Base-by-base conservation (phyloP, 2,797 vertebrate genomes). In the Pogonophryne albipinna region DNA sequence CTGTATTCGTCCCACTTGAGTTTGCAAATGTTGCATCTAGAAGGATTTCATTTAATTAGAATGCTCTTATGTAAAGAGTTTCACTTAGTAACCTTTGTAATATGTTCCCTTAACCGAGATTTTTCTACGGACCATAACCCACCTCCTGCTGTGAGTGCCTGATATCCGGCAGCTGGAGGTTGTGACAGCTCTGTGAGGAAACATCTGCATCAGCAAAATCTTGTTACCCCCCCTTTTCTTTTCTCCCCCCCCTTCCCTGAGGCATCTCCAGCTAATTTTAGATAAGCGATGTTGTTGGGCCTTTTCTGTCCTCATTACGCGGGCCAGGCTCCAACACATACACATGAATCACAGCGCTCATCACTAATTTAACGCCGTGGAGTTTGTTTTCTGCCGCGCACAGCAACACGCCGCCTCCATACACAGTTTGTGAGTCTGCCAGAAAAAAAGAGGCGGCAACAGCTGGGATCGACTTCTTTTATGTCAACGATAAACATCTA, bases 181-280 rank as follows among this genome's bases (percentile, higher is more conserved):
- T 73, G 67, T 62, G 80, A 80, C 84, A 71, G 58, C 6, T 23
- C 59, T 61, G 66, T 47, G 74, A 80, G 61, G 69, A 77, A 88
- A 88, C 60, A 53, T 78, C 82, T 45, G 70, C 74, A 6, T 89
- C 86, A 89, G 84, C 86, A 72, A 53, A 74, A 68, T 76, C 38
- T 65, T 45, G 10, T 58, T 51, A 20, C 15, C 59, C 45, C 50
- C 31, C 8, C 8, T 38, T 38, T 38, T 8, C 34, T 38, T 38
- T 38, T 8, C 34, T 2, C 1, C 10, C 20, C 41, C 12, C 16
- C 59, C 11, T 16, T 42, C 76, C 81, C 13, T 1, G 19, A 79
- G 87, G 74, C 83, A 73, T 85, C 75, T 71, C 66, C 17, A 49
- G 88, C 82, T 90, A 89, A 90, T 89, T 90, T 90, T 91, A 87